Evolutionary conservation across 2,113 vertebrate species (phyloP).

Genomic region (Empidonax traillii): DNA sequence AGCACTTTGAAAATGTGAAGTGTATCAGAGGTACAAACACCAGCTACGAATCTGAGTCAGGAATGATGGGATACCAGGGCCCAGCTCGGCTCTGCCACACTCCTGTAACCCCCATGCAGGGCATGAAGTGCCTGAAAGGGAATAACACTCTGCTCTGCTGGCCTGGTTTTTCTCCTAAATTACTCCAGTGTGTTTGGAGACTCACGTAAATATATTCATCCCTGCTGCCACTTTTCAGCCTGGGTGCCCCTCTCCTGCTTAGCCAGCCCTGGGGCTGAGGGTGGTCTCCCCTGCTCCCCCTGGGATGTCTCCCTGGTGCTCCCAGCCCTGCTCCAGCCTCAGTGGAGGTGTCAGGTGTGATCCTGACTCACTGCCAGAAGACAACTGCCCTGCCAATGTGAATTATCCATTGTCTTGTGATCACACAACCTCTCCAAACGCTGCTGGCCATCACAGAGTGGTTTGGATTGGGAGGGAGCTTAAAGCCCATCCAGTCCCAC

Average conservation of each 20-base stretch:
- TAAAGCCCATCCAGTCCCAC: neutral
- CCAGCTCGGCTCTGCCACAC: neutral
- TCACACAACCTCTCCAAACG: accelerated
- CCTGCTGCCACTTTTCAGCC: neutral
- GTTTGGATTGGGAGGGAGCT: neutral
- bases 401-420: neutral
- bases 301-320: neutral
- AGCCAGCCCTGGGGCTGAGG: neutral
- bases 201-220: neutral
- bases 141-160: neutral
- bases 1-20: neutral
- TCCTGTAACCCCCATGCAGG: neutral
- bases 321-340: neutral
- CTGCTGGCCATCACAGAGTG: neutral
- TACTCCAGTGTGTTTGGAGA: neutral
- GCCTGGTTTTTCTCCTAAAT: neutral
- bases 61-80: neutral
- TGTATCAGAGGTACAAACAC: neutral
- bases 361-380: neutral
- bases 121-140: neutral
- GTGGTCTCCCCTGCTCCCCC: accelerated
- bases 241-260: neutral
- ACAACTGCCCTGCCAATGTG: neutral
- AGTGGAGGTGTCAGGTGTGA: neutral
- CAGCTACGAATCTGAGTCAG: neutral